Evolutionary conservation across 2,888 invertebrate species (phyloP), one percentile per base, ranked within the genome.

Genomic region (Spilosoma lubricipeda): DNA sequence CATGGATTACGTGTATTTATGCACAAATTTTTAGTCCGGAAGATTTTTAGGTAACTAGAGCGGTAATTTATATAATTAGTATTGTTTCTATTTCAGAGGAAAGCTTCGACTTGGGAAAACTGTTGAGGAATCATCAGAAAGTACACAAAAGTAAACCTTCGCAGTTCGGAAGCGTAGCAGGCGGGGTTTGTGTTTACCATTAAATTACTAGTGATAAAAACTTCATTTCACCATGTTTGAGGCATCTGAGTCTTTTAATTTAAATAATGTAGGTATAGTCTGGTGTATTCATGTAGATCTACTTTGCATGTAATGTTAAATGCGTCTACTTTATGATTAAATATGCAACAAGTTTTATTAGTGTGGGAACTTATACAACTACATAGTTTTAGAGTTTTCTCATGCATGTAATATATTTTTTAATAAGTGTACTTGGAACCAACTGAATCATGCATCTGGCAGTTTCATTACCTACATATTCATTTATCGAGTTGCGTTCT

Each of bases 91-190:
- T 66, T 94, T 74, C 89, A 94, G 94, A 94, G 80, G 91, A 86
- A 67, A 91, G 90, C 77, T 94, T 93, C 78, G 92, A 94, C 79
- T 90, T 94, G 48, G 88, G 86, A n/a, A 88, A 88, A 66, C 78
- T 94, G 65, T 76, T 94, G 83, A 90, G 89, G 79, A 89, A 90
- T 33, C 90, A 92, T 82, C 89, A 88, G 76, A 93, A 92, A 84
- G 90, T 91, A 73, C 93, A 94, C 81, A 94, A 94, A 88, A 79
- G 77, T 67, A 94, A 90, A 79, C 95, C 95, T 20, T 76, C 82
- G 69, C 92, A 94, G 75, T 93, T 94, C 71, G 80, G 79, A 59
- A 94, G 92, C 83, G 90, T 94, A 18, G 91, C 92, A 33, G 88
- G 88, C 75, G 95, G 94, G 92, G 95, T 95, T 91, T 82, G 85